These are phyloP conservation scores for Muscina levida DNA, from an alignment of 2,888 invertebrate species.

Conservation along the genomic window DNA sequence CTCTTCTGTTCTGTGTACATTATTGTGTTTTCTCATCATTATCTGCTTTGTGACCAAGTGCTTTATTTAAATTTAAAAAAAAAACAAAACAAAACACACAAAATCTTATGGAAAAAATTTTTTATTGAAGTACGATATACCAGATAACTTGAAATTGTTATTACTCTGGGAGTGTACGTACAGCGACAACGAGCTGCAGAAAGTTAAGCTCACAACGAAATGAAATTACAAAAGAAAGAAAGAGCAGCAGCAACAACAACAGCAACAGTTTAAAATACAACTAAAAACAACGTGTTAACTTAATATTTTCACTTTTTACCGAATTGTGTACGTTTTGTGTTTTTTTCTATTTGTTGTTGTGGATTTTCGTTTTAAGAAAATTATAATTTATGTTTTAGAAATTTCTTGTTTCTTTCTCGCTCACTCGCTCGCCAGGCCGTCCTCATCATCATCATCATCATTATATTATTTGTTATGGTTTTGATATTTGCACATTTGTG, in stretches of 20 bases:
- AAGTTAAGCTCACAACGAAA: conserved; percentile 26
- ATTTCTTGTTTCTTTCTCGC: conserved; percentile 30
- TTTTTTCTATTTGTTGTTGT: background rate
- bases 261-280: no score
- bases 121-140: no score
- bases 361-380: conserved; percentile 21
- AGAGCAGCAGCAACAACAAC: background rate
- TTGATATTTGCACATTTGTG: background rate
- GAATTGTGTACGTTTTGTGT: conserved; percentile 3
- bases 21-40: no score
- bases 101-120: no score
- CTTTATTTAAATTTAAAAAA: conserved; percentile 8
- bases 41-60: background rate
- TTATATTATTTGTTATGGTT: conserved; percentile 30
- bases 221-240: conserved; percentile 16
- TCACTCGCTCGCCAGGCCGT: background rate
- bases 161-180: conserved; percentile 48
- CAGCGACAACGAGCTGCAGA: conserved; percentile 45
- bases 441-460: conserved; percentile 13
- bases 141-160: conserved; percentile 39
- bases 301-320: conserved; percentile 57
- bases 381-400: conserved; percentile 34
- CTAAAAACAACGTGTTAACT: conserved; percentile 50
- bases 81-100: no score
- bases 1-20: no score